Base-by-base conservation (phyloP, 37 sponge, comb jelly and placozoan genomes). In the Geodia barretti region DNA sequence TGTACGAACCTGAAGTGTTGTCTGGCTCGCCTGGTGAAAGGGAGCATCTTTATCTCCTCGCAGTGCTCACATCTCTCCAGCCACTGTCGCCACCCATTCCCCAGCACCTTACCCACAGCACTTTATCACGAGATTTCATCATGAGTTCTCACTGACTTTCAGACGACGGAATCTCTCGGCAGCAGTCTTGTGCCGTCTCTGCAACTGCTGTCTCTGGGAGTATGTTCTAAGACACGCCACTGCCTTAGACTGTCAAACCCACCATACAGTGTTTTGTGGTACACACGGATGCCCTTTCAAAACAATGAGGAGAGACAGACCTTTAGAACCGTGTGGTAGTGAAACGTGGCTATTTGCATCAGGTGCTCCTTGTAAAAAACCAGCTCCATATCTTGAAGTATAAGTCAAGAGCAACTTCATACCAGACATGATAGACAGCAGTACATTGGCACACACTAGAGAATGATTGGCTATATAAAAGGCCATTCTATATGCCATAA, bases 51-150 rank as follows among this genome's bases (percentile, higher is more conserved):
- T 3, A 76, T 80, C 62, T 90, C 90, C 40, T 84, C 85, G 60
- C 72, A 80, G 32, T 80, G 72, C 43, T 90, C 90, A 80, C 90
- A 84, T 25, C 81, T 59, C 64, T 41, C 40, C 36, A 90, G 31
- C 90, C 90, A 90, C 42, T 35, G 35, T 0, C 1, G 1, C 90
- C 90, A 90, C 2, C 31, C 33, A 0, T 70, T 42, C 23, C 25
- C 25, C 37, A 84, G 23, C 2, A 39, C 0, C 84, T 84, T 60
- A n/a, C n/a, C n/a, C n/a, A n/a, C n/a, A n/a, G n/a, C n/a, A n/a
- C n/a, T n/a, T n/a, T n/a, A n/a, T n/a, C n/a, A n/a, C n/a, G n/a
- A n/a, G n/a, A n/a, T n/a, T n/a, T n/a, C n/a, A n/a, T n/a, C n/a
- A n/a, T n/a, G n/a, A n/a, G n/a, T 17, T 17, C 54, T 47, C 11